Evolutionary conservation across 2,113 vertebrate species (phyloP).

Genomic region (Oceanodroma tethys): DNA sequence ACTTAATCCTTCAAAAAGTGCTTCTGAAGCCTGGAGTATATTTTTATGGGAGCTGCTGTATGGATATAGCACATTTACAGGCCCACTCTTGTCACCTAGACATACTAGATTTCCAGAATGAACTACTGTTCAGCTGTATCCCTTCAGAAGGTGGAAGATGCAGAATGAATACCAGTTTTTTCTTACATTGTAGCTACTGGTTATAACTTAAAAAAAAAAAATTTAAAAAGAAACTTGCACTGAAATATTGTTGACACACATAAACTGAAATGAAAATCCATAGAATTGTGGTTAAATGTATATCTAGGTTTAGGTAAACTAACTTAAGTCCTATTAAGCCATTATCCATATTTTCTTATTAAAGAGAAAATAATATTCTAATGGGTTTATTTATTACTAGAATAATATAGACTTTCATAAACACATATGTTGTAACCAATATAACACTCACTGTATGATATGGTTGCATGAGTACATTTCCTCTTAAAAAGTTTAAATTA

Average conservation of each 20-base stretch:
- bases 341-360: neutral
- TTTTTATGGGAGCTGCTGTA: neutral
- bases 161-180: neutral
- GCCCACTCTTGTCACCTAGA: neutral
- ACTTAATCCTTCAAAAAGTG: neutral
- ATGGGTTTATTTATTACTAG: neutral
- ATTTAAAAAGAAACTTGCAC: neutral
- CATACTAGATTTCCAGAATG: neutral
- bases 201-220: neutral
- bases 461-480: neutral
- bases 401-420: neutral
- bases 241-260: neutral
- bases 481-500: neutral
- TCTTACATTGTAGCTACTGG: neutral
- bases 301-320: neutral
- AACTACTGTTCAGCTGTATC: neutral
- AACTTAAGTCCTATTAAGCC: neutral
- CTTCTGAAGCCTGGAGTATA: neutral
- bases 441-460: neutral
- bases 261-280: neutral
- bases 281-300: neutral
- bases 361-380: neutral
- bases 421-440: neutral
- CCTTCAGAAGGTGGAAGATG: neutral
- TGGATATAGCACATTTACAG: neutral